phyloP scores from a whole-genome alignment of 92 coral and sea anemone species.

The Diadumene lineata region DNA sequence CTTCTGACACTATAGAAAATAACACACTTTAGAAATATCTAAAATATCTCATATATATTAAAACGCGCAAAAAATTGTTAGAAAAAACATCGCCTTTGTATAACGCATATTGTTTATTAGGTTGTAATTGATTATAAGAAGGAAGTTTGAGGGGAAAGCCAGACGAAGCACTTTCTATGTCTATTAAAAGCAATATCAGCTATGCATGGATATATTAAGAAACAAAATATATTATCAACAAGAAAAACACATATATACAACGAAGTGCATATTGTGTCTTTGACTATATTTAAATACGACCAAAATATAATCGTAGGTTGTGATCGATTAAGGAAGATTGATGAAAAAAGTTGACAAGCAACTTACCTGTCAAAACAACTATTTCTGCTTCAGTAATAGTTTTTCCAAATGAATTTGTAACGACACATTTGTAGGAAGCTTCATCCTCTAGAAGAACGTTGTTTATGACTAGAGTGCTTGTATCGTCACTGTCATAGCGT shows the following conservation, averaged over 20 bases:
- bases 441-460: constrained; percentile 63
- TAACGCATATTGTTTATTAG: no score
- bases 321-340: no score
- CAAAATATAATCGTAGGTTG: no score
- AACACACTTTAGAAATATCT: not conserved
- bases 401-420: constrained; percentile 41
- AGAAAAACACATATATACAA: no score
- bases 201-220: no score
- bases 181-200: no score
- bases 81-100: not conserved
- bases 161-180: no score
- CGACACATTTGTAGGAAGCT: constrained; percentile 65
- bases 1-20: constrained; percentile 31
- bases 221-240: no score
- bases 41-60: not conserved
- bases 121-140: no score
- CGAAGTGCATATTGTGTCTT: no score
- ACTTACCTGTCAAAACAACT: constrained; percentile 35
- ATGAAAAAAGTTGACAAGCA: not conserved
- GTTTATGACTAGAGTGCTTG: constrained; percentile 57
- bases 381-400: constrained; percentile 44
- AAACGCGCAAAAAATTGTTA: not conserved
- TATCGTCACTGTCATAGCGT: constrained; percentile 34
- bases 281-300: no score
- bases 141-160: no score